Conservation (phyloP, 2,797 vertebrate species). For the Acanthurus lineatus region DNA sequence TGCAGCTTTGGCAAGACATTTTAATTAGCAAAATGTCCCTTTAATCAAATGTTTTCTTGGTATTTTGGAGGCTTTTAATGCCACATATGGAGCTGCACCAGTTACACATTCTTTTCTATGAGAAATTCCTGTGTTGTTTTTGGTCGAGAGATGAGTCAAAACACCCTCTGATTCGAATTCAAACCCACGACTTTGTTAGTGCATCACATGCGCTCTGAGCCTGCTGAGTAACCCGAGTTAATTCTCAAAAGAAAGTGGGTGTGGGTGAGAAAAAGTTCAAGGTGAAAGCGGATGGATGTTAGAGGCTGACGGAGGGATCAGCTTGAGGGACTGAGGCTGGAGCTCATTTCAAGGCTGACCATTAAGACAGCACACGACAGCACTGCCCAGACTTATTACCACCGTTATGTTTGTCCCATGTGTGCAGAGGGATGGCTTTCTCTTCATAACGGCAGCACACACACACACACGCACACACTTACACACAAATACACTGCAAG, state of each 20-base stretch:
- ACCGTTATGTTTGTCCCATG: slow-evolving; percentile 64
- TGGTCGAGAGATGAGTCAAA: slow-evolving; percentile 32
- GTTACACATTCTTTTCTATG: slow-evolving; percentile 1
- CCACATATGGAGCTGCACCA: background rate
- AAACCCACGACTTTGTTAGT: slow-evolving; percentile 33
- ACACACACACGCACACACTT: slow-evolving; percentile 21
- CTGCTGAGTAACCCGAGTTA: slow-evolving; percentile 47
- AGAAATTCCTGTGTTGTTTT: slow-evolving; percentile 14
- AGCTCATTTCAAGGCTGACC: slow-evolving; percentile 72
- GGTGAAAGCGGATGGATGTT: slow-evolving; percentile 59
- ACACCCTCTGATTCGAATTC: slow-evolving; percentile 45
- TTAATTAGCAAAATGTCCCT: background rate
- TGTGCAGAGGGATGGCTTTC: slow-evolving; percentile 52
- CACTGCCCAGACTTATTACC: slow-evolving; percentile 70
- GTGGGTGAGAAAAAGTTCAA: slow-evolving; percentile 69
- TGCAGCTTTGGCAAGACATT: background rate
- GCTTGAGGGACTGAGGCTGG: slow-evolving; percentile 47
- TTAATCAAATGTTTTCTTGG: background rate
- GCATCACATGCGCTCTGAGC: slow-evolving; percentile 19
- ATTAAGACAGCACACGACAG: slow-evolving; percentile 65
- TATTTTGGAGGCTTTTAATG: slow-evolving; percentile 9
- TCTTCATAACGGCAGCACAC: slow-evolving; percentile 49
- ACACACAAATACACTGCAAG: background rate
- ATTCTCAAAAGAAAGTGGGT: slow-evolving; percentile 46
- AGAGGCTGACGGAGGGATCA: slow-evolving; percentile 59